phyloP scores from a whole-genome alignment of 2,113 vertebrate genomes.

The Actenoides hombroni region DNA sequence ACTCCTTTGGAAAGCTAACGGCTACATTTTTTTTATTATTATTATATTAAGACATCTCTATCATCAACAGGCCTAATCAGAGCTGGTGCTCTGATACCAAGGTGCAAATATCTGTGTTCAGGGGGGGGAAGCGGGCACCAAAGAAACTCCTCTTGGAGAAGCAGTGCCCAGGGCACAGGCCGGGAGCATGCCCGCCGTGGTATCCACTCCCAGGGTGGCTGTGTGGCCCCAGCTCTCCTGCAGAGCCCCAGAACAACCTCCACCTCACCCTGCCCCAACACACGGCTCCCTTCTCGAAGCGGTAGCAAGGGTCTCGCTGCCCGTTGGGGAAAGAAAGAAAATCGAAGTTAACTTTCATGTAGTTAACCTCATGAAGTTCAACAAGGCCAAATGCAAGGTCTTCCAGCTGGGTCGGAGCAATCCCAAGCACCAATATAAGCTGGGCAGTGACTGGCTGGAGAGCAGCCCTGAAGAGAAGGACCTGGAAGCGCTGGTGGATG shows the following conservation, averaged over 20 bases:
- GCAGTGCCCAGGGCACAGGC: fast-evolving
- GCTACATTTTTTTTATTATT: background rate
- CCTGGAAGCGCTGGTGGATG: too few relatives aligned
- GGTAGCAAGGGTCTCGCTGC: fast-evolving
- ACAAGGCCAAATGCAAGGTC: too few relatives aligned
- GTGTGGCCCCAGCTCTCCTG: fast-evolving
- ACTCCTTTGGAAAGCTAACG: background rate
- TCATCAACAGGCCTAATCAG: background rate
- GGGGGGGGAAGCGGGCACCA: fast-evolving
- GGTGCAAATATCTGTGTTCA: fast-evolving
- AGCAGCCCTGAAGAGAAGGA: too few relatives aligned
- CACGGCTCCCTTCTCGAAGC: fast-evolving
- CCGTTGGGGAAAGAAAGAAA: fast-evolving
- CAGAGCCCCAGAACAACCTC: fast-evolving
- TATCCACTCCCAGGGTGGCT: fast-evolving
- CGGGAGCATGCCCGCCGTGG: fast-evolving
- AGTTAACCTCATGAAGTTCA: too few relatives aligned
- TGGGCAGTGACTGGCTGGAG: too few relatives aligned
- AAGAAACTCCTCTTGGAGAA: background rate
- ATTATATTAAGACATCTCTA: background rate
- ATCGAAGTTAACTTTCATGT: too few relatives aligned
- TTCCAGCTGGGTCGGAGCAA: too few relatives aligned
- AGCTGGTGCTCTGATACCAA: fast-evolving
- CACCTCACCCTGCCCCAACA: fast-evolving
- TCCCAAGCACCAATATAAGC: too few relatives aligned